Evolutionary conservation across 1,140 invertebrate genomes (phyloP), one percentile per base, ranked within the genome.

Genomic region (Hylaeus volcanicus): DNA sequence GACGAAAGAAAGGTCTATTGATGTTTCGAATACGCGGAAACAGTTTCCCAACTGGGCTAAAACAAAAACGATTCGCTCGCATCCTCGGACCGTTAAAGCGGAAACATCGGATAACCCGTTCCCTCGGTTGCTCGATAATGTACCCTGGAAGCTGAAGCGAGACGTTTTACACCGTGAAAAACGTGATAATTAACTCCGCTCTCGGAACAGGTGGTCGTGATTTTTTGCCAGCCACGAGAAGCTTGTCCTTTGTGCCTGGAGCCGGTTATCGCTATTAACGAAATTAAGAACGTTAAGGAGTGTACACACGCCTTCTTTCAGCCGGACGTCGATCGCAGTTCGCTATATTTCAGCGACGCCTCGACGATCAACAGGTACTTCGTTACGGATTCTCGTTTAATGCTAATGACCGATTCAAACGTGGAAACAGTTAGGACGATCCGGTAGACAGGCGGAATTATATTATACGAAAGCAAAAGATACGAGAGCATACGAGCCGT

Each of bases 151-250:
- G 61, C 41, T 61, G 9, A n/a, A 5, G 61, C 53, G 60, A 69
- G 43, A 51, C 12, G 37, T 51, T 26, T 26, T 61, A 39, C 15
- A 2, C 43, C 41, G 63, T 41, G 73, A 61, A 80, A 65, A 75
- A 80, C 56, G 43, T 53, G 72, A 80, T 75, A 80, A 80, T 80
- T 80, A 68, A 60, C 55, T 65, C 14, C n/a, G 6, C 12, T 6
- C 63, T 11, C 12, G 51, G 79, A 60, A 80, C 79, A 74, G 73
- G 79, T 80, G 79, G 64, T 80, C 63, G 60, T 53, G 64, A 53
- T 75, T 80, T 75, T 70, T 80, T 69, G 14, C 43, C 1, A 1
- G 4, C 9, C 51, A 5, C 12, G 41, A 26, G 14, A 53, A 14
- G 45, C 8, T 41, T 41, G 51, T 41, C 77, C 71, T 74, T 68